These are phyloP conservation scores for Rhabdophis nuchalis DNA, from an alignment of 2,797 vertebrate species.

Conservation along the genomic window DNA sequence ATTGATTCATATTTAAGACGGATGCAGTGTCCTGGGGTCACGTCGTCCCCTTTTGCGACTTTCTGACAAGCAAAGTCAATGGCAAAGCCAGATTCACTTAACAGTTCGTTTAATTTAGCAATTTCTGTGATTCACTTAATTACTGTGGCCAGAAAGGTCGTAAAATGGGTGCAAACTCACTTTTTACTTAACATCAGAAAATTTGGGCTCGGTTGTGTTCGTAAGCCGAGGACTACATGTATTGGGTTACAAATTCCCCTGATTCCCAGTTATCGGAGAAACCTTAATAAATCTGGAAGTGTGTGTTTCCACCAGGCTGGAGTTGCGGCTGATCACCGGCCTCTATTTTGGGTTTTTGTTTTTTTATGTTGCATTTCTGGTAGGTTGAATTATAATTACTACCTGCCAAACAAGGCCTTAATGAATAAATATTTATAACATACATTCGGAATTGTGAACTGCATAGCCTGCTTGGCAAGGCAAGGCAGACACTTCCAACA, in stretches of 20 bases:
- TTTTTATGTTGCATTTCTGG: background rate
- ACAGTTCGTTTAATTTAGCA: background rate
- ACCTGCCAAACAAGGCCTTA: background rate
- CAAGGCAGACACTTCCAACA: background rate
- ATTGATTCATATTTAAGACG: background rate
- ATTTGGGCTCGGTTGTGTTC: background rate
- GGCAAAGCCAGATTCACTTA: background rate
- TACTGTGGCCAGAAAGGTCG: background rate
- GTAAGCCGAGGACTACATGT: background rate
- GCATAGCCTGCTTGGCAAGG: background rate
- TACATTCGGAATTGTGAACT: background rate
- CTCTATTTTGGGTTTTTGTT: background rate
- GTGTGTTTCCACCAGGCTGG: background rate
- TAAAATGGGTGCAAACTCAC: background rate
- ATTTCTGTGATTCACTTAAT: background rate
- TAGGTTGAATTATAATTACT: background rate
- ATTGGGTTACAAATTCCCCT: background rate
- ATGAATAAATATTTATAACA: background rate
- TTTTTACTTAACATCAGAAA: background rate
- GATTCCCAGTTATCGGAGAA: background rate
- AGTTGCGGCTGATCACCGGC: background rate
- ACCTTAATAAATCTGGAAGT: background rate
- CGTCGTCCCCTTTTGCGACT: background rate
- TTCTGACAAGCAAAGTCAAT: background rate
- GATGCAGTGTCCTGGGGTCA: background rate